Conservation (phyloP, 1,140 invertebrate genomes). For the Idris sp. region DNA sequence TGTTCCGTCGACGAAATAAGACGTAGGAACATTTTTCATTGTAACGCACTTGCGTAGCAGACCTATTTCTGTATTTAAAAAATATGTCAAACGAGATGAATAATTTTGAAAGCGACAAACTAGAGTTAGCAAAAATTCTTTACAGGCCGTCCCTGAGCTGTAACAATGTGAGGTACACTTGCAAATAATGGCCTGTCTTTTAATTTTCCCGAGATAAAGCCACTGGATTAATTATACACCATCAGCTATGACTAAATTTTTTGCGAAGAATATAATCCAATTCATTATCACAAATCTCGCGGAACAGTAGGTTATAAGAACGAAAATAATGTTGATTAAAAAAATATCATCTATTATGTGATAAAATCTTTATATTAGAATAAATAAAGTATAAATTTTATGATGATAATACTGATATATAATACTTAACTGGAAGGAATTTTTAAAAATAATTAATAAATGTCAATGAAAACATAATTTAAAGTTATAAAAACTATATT, state of each 20-base stretch:
- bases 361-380: no score
- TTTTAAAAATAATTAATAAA: no score
- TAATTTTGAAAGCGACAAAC: conserved; percentile 28
- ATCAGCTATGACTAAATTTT: conserved; percentile 8
- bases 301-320: conserved; percentile 9
- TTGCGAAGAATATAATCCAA: conserved; percentile 21
- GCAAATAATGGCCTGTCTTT: conserved; percentile 52
- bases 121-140: conserved; percentile 29
- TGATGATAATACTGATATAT: no score
- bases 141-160: conserved; percentile 13
- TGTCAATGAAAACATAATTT: no score
- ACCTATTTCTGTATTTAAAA: conserved; percentile 8
- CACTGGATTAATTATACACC: conserved; percentile 37
- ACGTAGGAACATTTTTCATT: conserved; percentile 2
- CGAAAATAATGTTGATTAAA: conserved; percentile 1
- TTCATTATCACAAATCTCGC: conserved; percentile 20
- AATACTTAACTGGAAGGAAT: no score
- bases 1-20: not conserved
- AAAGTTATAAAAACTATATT: no score
- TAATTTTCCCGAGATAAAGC: conserved; percentile 31
- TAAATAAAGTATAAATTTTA: no score
- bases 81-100: conserved; percentile 22
- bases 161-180: conserved; percentile 35
- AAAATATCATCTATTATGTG: no score
- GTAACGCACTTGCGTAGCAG: not conserved